Percentiles rank a stretch among this genome's conserved stretches.
Evolutionary conservation across 2,797 vertebrate genomes (phyloP).

Genomic region (Ibycter americanus): DNA sequence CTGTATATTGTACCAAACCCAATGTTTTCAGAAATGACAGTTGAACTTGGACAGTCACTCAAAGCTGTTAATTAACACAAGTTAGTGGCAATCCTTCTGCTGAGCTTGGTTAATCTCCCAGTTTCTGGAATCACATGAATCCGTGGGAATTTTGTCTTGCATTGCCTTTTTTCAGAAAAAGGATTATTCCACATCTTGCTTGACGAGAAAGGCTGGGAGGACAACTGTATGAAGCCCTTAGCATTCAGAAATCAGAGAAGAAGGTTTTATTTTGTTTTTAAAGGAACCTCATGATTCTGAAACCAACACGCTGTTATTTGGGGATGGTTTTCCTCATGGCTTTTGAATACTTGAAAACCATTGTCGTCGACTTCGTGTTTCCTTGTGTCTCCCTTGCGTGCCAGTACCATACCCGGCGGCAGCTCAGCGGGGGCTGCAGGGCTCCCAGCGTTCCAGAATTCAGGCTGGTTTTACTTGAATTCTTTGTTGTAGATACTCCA

Average conservation of each 20-base stretch:
- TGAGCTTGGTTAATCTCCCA: neutral
- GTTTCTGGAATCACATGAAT: neutral
- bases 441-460: neutral
- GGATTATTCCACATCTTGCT: neutral
- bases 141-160: neutral
- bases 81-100: neutral
- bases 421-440: neutral
- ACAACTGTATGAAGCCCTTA: neutral
- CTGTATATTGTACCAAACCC: neutral
- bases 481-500: neutral
- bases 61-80: neutral
- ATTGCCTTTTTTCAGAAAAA: neutral
- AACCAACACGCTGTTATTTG: neutral
- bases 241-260: neutral
- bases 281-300: neutral
- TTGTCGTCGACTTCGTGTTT: neutral
- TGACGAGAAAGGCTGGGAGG: neutral
- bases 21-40: neutral
- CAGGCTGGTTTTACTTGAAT: neutral
- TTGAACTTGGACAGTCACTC: neutral
- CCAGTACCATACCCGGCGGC: neutral
- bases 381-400: neutral
- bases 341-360: neutral
- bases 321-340: neutral
- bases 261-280: neutral